phyloP scores from a whole-genome alignment of 2,113 vertebrate species.

The Leiothrix lutea region DNA sequence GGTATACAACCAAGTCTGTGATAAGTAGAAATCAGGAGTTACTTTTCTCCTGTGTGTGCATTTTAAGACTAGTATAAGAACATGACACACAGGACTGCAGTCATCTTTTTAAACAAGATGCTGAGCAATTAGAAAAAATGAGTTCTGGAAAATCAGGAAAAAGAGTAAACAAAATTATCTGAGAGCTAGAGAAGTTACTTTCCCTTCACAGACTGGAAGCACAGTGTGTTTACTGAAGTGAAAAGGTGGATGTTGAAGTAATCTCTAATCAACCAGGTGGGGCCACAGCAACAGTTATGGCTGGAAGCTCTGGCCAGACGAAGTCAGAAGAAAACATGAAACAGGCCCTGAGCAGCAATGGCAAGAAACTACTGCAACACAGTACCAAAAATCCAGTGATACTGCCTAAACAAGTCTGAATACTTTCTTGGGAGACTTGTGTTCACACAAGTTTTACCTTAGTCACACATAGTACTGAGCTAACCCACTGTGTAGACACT shows the following conservation, averaged over 20 bases:
- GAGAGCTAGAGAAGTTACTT: neutral
- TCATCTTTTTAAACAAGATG: neutral
- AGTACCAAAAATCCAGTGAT: neutral
- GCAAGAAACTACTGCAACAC: neutral
- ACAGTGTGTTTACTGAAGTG: neutral
- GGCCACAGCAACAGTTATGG: neutral
- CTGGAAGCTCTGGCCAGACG: neutral
- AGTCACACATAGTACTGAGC: neutral
- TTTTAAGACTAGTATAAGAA: neutral
- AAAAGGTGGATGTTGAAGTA: neutral
- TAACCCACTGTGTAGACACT: neutral
- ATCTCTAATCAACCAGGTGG: neutral
- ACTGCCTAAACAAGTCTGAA: neutral
- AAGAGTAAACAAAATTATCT: neutral
- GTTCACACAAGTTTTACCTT: neutral
- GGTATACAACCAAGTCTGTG: neutral
- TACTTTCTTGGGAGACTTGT: neutral
- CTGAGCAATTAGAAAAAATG: neutral
- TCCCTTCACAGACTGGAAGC: neutral
- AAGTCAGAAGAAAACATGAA: neutral
- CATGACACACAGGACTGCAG: accelerated
- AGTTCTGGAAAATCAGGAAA: neutral
- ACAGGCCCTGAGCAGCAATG: neutral
- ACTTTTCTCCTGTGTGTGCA: neutral
- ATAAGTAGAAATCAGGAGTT: neutral